Percentiles rank a stretch among this genome's conserved stretches.
Conservation (phyloP, 2,888 invertebrate genomes). For the Sarcophaga carnaria region DNA sequence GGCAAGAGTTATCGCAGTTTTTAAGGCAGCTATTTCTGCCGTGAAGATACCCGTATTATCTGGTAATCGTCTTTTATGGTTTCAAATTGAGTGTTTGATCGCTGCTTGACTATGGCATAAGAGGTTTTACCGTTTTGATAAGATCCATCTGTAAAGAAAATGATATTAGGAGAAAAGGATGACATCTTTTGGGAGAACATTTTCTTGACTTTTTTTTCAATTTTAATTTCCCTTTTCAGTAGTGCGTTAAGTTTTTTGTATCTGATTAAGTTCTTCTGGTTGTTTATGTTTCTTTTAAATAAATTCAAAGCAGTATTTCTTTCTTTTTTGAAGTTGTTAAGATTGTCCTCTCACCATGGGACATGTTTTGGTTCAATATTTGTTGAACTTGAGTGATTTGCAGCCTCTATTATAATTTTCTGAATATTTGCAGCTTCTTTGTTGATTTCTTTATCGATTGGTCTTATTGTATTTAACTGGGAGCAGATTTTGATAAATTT, state of each 20-base stretch:
- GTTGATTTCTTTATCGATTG: neutral
- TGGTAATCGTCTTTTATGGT: neutral
- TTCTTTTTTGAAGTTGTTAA: neutral
- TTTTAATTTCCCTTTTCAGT: too few relatives aligned
- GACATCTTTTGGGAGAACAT: slow-evolving; percentile 3
- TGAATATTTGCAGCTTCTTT: neutral
- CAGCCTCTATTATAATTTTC: slow-evolving; percentile 1
- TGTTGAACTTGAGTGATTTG: neutral
- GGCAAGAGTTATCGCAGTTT: too few relatives aligned
- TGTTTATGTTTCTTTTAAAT: too few relatives aligned
- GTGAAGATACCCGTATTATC: too few relatives aligned
- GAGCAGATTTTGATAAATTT: too few relatives aligned
- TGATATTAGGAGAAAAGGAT: neutral
- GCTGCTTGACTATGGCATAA: slow-evolving; percentile 1
- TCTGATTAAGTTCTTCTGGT: too few relatives aligned
- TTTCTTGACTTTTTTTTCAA: neutral
- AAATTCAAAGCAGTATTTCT: neutral
- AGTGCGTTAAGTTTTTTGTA: too few relatives aligned
- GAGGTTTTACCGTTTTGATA: neutral
- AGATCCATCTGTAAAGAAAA: slow-evolving; percentile 24
- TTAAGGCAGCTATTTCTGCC: too few relatives aligned
- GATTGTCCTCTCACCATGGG: neutral
- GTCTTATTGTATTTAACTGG: neutral
- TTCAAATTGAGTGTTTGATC: neutral
- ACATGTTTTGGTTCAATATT: neutral